Base-by-base conservation (phyloP, 2,888 invertebrate genomes). In the Apotomis capreana region DNA sequence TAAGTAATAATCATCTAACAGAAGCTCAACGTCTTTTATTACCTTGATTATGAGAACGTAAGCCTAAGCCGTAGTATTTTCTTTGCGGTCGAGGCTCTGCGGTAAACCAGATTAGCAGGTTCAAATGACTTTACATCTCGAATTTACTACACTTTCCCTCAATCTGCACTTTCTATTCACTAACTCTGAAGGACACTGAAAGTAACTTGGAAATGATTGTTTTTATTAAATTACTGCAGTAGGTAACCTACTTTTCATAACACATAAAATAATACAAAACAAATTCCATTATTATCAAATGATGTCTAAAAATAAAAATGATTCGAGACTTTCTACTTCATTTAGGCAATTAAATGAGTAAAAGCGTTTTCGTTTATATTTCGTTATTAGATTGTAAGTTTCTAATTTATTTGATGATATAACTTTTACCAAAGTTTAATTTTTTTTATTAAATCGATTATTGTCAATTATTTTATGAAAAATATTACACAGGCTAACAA, bases 281-380 rank as follows among this genome's bases (percentile, higher is more conserved):
- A 57, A 57, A 57, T 55, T 44, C 12, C 72, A 59, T 62, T 58
- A 65, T 54, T 54, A 13, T 54, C 63, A 46, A 72, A 51, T 68
- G 52, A 58, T 59, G 59, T 46, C 58, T 63, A 63, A 63, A 63
- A 72, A 68, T 68, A 68, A 63, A 58, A 68, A 63, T 54, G 46
- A 13, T 13, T 68, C 61, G 61, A 37, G 52, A 36, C 72, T 72
- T 68, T 72, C 72, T 68, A 68, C 49, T 52, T 63, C 51, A 68
- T 68, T 68, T 60, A 26, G 51, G 57, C 63, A 68, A 68, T 74
- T 73, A 65, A 62, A 73, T 63, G 52, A 68, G 62, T 69, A 52
- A 68, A 68, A 63, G 68, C 58, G 36, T 52, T 62, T 61, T 52
- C 8, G 36, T 52, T 8, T 12, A 44, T 26, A 46, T 9, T 12